Evolutionary conservation across 2,888 invertebrate genomes (phyloP).

Genomic region (Eugnorisma glareosa): DNA sequence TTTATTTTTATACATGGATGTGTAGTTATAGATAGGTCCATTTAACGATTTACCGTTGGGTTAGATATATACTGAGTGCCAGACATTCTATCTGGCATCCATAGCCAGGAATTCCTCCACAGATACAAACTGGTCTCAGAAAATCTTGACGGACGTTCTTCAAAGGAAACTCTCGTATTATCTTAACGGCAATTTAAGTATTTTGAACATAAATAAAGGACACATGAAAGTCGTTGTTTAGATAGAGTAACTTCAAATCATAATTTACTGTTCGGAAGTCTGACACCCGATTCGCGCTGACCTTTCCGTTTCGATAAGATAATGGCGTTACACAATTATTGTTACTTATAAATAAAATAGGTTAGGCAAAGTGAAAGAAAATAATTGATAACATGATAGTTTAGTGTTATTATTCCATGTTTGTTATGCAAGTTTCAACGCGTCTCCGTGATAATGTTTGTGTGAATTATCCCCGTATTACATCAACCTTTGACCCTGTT

Average conservation of each 20-base stretch:
- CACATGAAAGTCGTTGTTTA: constrained; percentile 61
- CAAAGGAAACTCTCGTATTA: constrained; percentile 11
- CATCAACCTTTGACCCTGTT: constrained; percentile 37
- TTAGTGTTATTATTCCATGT: constrained; percentile 47
- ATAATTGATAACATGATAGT: constrained; percentile 59
- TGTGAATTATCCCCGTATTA: constrained; percentile 14
- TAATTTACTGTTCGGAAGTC: constrained; percentile 83
- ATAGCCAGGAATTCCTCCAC: constrained; percentile 28
- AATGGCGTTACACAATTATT: constrained; percentile 79
- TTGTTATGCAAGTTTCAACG: constrained; percentile 44
- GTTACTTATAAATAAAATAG: constrained; percentile 72
- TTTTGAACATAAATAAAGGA: constrained; percentile 56
- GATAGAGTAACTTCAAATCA: constrained; percentile 66
- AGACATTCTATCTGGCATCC: constrained; percentile 47
- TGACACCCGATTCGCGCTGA: constrained; percentile 82
- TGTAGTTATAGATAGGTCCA: constrained; percentile 43
- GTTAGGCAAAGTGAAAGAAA: constrained; percentile 75
- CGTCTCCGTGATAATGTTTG: constrained; percentile 19
- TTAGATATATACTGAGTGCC: constrained; percentile 32
- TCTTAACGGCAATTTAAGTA: constrained; percentile 11
- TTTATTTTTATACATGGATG: too few species aligned
- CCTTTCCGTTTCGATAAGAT: constrained; percentile 89
- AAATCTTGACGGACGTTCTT: constrained; percentile 36
- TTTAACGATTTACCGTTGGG: constrained; percentile 53
- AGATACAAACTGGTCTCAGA: constrained; percentile 40